These are phyloP conservation scores for Hoplodrina ambigua DNA, from an alignment of 2,888 invertebrate genomes.

Conservation along the genomic window DNA sequence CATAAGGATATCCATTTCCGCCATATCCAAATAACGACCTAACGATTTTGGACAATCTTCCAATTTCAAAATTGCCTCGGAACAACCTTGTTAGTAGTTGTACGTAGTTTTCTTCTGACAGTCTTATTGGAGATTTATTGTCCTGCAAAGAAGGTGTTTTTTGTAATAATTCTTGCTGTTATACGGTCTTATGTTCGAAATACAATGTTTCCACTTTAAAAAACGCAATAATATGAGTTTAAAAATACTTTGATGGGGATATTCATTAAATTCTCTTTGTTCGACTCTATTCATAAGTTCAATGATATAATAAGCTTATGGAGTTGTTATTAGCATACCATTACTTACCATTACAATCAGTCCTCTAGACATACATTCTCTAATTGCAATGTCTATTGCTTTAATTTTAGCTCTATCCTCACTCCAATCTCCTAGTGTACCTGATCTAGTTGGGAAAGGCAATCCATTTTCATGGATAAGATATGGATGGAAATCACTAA, in stretches of 20 bases:
- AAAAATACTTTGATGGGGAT: neutral
- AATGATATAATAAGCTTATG: neutral
- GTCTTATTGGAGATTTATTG: constrained; percentile 77
- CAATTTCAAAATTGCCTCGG: constrained; percentile 80
- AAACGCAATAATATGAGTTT: neutral
- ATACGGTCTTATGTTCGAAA: too few relatives aligned
- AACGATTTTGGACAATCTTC: constrained; percentile 77
- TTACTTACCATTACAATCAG: constrained; percentile 81
- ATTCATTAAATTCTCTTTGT: neutral
- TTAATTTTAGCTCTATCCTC: constrained; percentile 76
- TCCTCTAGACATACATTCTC: constrained; percentile 81
- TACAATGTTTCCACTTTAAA: neutral
- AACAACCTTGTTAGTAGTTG: constrained; percentile 81
- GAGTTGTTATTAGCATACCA: neutral
- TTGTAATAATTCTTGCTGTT: neutral
- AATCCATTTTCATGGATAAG: constrained; percentile 83
- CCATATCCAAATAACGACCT: constrained; percentile 82
- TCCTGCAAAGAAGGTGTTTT: constrained; percentile 68
- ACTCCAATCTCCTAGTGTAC: constrained; percentile 69
- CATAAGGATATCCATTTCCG: constrained; percentile 71
- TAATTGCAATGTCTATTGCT: constrained; percentile 81
- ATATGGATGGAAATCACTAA: constrained; percentile 77
- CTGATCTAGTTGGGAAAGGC: constrained; percentile 80
- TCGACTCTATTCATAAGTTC: neutral
- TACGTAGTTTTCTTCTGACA: constrained; percentile 81